These are phyloP conservation scores for Eupithecia insigniata DNA, from an alignment of 2,888 invertebrate species.

Conservation along the genomic window DNA sequence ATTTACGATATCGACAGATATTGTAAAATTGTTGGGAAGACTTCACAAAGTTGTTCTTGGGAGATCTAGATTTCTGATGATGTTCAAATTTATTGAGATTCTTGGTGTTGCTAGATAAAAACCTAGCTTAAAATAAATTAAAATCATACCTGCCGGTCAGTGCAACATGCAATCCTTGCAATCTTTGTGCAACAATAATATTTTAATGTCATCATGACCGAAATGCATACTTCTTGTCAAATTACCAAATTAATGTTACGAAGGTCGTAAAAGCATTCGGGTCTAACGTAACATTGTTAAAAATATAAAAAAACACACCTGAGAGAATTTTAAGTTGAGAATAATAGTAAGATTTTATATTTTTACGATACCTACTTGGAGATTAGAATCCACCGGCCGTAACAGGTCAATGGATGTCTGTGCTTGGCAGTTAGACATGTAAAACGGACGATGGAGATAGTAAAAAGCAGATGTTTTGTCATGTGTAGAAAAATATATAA, in stretches of 20 bases:
- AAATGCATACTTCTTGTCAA: conserved; percentile 20
- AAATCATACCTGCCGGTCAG: background rate
- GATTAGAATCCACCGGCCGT: background rate
- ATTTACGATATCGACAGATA: background rate
- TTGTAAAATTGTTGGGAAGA: background rate
- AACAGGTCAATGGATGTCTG: background rate
- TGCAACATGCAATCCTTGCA: conserved; percentile 6
- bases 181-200: conserved; percentile 8
- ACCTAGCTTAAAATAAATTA: background rate
- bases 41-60: too few species aligned
- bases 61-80: background rate
- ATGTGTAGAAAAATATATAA: too few species aligned
- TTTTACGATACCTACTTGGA: background rate
- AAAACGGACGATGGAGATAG: too few species aligned
- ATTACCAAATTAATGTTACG: conserved; percentile 27
- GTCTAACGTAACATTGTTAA: conserved; percentile 19
- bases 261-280: conserved; percentile 28
- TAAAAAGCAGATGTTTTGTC: too few species aligned
- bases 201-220: conserved; percentile 30
- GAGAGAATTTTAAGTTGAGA: background rate
- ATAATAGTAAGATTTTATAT: background rate
- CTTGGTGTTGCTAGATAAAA: too few species aligned
- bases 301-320: background rate
- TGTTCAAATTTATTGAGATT: too few species aligned
- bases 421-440: background rate